Conservation (phyloP, 2,113 vertebrate species). For the Gnathonemus echidnorhynchus region DNA sequence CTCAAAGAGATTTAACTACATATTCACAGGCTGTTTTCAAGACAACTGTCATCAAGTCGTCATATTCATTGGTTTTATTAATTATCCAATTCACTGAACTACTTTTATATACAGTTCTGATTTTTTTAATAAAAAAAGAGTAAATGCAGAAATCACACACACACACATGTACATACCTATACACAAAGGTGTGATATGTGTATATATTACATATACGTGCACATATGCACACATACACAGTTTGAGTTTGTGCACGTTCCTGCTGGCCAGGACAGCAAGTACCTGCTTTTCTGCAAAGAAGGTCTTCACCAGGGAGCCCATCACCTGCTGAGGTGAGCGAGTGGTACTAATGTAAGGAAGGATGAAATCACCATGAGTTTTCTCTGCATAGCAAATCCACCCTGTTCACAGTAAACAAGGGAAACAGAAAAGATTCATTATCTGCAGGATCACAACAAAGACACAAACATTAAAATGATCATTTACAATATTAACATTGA, state of each 20-base stretch:
- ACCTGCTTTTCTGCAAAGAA: slow-evolving; percentile 80
- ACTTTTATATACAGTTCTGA: neutral
- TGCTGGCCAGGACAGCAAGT: neutral
- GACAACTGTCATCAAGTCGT: neutral
- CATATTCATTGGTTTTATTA: neutral
- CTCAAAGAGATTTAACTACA: neutral
- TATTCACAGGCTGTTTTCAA: neutral
- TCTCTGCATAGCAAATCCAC: slow-evolving; percentile 98
- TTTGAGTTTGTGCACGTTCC: neutral
- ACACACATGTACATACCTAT: neutral
- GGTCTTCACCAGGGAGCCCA: slow-evolving; percentile 86
- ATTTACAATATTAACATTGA: neutral
- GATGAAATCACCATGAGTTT: slow-evolving; percentile 82
- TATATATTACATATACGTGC: neutral
- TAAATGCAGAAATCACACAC: neutral
- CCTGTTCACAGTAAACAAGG: slow-evolving; percentile 53
- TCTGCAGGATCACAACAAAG: neutral
- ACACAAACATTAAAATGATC: neutral
- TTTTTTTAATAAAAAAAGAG: neutral
- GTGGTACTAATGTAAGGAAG: slow-evolving; percentile 83
- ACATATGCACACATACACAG: neutral
- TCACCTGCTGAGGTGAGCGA: slow-evolving; percentile 90
- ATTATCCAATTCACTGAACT: neutral
- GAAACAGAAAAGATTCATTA: neutral
- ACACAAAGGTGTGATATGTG: neutral